These are phyloP conservation scores for Oreortyx pictus DNA, from an alignment of 2,797 vertebrate species.

Conservation along the genomic window DNA sequence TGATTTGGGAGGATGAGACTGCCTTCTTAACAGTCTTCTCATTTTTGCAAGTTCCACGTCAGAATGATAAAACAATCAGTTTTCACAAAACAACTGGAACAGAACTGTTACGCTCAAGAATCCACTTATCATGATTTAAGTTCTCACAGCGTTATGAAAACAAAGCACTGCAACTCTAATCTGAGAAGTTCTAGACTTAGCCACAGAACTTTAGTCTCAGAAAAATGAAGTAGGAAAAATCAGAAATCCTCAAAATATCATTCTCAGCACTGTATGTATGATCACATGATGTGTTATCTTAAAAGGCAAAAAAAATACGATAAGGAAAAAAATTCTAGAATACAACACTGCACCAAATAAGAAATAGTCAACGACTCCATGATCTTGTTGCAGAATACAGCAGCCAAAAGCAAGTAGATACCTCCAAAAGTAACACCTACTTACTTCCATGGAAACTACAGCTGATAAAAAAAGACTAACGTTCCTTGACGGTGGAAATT, in stretches of 20 bases:
- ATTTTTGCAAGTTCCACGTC: background rate
- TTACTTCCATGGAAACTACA: too few species aligned
- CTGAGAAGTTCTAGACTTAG: background rate
- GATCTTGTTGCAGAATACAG: background rate
- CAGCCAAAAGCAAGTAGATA: background rate
- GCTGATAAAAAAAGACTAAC: too few species aligned
- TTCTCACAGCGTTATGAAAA: background rate
- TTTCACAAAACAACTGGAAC: background rate
- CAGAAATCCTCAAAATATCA: accelerated
- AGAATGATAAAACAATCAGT: background rate
- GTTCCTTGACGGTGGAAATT: too few species aligned
- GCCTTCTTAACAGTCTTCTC: background rate
- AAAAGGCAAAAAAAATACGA: background rate
- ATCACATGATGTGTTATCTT: background rate
- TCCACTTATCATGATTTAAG: accelerated
- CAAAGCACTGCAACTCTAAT: background rate
- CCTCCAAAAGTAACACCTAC: background rate
- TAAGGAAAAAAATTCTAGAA: background rate
- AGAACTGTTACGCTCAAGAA: background rate
- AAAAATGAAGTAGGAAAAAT: background rate
- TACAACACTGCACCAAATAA: background rate
- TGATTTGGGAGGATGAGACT: background rate
- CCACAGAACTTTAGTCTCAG: background rate
- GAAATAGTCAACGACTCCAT: background rate
- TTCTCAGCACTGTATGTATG: background rate